Conservation (phyloP, 1,140 invertebrate genomes). For the Aphidius gifuensis region DNA sequence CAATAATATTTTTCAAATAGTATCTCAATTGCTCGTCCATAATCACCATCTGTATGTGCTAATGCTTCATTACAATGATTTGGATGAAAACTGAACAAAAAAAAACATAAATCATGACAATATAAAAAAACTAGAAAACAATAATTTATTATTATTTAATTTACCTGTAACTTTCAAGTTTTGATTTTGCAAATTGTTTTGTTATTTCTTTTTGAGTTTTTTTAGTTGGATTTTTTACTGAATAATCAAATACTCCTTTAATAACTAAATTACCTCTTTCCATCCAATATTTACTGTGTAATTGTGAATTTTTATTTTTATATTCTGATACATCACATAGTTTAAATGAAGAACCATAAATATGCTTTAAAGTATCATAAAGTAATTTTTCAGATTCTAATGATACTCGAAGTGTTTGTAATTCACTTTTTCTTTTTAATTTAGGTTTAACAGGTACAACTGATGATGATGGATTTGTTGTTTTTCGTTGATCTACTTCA, state of each 20-base stretch:
- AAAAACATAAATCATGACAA: no score
- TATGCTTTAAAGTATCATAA: conserved; percentile 66
- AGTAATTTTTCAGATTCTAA: conserved; percentile 66
- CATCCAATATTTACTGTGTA: conserved; percentile 70
- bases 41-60: conserved; percentile 60
- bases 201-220: conserved; percentile 59
- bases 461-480: conserved; percentile 17
- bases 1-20: conserved; percentile 69
- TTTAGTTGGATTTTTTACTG: conserved; percentile 53
- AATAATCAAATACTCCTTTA: conserved; percentile 68
- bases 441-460: conserved; percentile 5
- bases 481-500: conserved; percentile 52
- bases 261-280: conserved; percentile 69
- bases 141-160: conserved; percentile 8
- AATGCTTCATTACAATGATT: conserved; percentile 72
- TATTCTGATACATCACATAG: conserved; percentile 52
- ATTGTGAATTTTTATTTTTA: conserved; percentile 64
- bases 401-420: conserved; percentile 65
- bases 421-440: conserved; percentile 62
- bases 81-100: conserved; percentile 56
- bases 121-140: no score
- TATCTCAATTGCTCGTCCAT: conserved; percentile 66
- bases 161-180: conserved; percentile 63
- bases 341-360: conserved; percentile 64
- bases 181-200: conserved; percentile 66